phyloP scores from a whole-genome alignment of 2,113 vertebrate species.

The Chionomys nivalis region DNA sequence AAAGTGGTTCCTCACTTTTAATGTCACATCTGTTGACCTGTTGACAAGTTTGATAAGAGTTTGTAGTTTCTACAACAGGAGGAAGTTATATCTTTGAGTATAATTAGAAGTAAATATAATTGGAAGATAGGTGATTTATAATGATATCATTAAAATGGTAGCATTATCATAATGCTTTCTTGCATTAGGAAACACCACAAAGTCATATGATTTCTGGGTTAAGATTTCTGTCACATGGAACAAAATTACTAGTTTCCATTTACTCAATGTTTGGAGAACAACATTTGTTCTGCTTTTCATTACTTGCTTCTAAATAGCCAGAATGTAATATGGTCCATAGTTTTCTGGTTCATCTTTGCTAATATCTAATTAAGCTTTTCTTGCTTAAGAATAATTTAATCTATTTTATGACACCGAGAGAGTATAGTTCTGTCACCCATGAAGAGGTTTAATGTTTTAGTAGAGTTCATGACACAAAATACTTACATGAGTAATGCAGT shows the following conservation, averaged over 20 bases:
- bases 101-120: conserved; percentile 14
- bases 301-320: not conserved
- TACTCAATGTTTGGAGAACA: not conserved
- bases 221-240: not conserved
- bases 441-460: not conserved
- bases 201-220: not conserved
- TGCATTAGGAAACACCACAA: not conserved
- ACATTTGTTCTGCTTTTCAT: not conserved
- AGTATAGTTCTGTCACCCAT: not conserved
- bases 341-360: conserved; percentile 2
- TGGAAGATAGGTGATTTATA: not conserved
- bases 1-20: not conserved
- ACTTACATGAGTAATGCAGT: not conserved
- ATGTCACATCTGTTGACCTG: not conserved
- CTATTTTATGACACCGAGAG: not conserved
- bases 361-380: conserved; percentile 40
- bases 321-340: not conserved
- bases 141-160: not conserved
- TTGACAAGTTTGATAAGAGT: not conserved
- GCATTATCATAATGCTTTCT: not conserved
- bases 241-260: not conserved
- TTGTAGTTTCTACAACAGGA: not conserved
- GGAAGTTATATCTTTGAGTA: not conserved
- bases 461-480: not conserved
- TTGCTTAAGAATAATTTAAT: not conserved